Evolutionary conservation across 2,888 invertebrate species (phyloP), one percentile per base, ranked within the genome.

Genomic region (Myopa testacea): DNA sequence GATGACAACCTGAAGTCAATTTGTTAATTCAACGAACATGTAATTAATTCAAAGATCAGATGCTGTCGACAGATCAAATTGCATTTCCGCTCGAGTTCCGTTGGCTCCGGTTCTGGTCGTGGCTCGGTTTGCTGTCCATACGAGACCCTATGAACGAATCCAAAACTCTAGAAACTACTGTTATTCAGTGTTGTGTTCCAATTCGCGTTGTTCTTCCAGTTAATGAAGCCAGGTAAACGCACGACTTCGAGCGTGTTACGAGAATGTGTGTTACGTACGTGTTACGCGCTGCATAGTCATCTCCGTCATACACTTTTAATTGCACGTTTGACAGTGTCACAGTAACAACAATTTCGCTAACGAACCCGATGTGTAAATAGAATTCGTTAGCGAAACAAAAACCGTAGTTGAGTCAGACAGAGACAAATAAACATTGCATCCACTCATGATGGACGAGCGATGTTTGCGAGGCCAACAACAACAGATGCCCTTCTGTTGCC

Each of bases 1-100:
- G 26, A 26, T 26, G 26, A 40, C 12, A 10, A 40, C 67, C 16
- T 16, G 38, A 67, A 67, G 14, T 16, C 67, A 82, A 82, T 80
- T 80, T 81, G 81, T 80, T 82, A 80, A 82, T 82, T 80, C 80
- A 82, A 80, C 79, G 81, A 81, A 81, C 78, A 80, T 78, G 78
- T 80, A 82, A 82, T 82, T 82, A 82, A 81, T 82, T 79, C 80
- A 76, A 80, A 81, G 78, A 77, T 65, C 79, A 80, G 78, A 81
- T 78, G 62, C 45, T 78, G 71, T 78, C 62, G 76, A 16, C 74
- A 67, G 67, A 50, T 72, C 50, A 68, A 78, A 75, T 76, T 76
- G 71, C 40, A 75, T 75, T 68, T 75, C 58, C 65, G 16, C 52
- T 50, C 52, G 26, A 12, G 63, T 16, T 73, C 5, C 34, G 16